Base-by-base conservation (phyloP, 2,113 vertebrate genomes). In the Corythaixoides concolor region DNA sequence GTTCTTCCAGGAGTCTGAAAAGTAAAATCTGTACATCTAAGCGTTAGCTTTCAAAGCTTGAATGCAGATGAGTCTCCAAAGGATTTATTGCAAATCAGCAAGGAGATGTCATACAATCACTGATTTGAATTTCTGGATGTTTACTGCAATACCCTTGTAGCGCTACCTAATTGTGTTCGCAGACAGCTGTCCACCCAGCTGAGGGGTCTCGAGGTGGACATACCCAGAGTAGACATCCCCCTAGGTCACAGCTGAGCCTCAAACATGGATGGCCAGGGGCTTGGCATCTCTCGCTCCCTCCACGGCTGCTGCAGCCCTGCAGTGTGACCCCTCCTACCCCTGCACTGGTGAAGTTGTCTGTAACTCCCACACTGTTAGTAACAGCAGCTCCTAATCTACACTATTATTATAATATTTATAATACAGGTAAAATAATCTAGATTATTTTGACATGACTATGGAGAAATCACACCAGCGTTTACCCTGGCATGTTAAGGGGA, bases 351-450 rank as follows among this genome's bases (percentile, higher is more conserved):
- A 5, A 33, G 24, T 20, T 23, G 6, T 2, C 28, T 41, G 62
- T 12, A 22, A 35, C 18, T 49, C 30, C 27, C 13, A 0, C 0
- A 0, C 53, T 6, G 8, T 1, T 1, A 33, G 43, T 0, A 63
- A n/a, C 12, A 59, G 73, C 77, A 49, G 41, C 32, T 59, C 47
- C 49, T 79, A 56, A 21, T 49, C 37, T 9, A 43, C 69, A 33
- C 7, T 9, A 76, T 16, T 39, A 43, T 43, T 43, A 43, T 14
- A 43, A 43, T 15, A 43, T 43, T 43, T 43, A 43, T 15, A 43
- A 43, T 15, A 43, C 14, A 43, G 41, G 14, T 43, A 43, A 43
- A 43, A 43, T 79, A 56, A 21, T 49, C 37, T 9, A 43, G 74
- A 33, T 8, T 9, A 76, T 16, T 39, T 10, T 43, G 58, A 10